Percentiles rank a stretch among this genome's conserved stretches.
Conservation (phyloP, 2,888 invertebrate genomes). For the Heliconius cydno region DNA sequence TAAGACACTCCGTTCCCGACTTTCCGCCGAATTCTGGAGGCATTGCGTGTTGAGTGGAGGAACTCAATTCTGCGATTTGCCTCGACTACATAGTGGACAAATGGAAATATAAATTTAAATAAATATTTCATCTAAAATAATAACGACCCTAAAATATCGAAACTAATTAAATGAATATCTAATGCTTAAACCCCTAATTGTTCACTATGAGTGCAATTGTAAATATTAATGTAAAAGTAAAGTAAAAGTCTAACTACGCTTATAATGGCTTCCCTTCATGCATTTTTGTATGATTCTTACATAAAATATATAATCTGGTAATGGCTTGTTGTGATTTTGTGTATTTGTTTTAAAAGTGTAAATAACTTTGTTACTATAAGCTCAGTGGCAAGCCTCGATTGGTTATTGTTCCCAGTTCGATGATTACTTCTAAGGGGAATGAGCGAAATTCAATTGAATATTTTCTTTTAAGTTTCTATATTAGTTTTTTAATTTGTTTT, state of each 20-base stretch:
- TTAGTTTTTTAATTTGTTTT: neutral
- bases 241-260: neutral
- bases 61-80: no score
- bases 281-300: neutral
- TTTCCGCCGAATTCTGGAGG: no score
- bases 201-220: neutral
- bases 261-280: neutral
- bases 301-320: conserved; percentile 11
- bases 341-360: conserved; percentile 3
- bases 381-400: neutral
- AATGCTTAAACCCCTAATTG: neutral
- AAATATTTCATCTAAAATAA: no score
- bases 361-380: conserved; percentile 3
- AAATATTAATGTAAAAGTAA: neutral
- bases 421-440: neutral
- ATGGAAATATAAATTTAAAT: no score
- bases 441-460: neutral
- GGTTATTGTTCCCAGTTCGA: neutral
- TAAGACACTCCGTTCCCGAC: no score
- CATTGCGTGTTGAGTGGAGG: no score
- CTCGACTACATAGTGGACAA: no score
- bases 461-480: neutral
- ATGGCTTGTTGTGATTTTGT: conserved; percentile 13
- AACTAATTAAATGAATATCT: no score
- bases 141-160: no score